These are phyloP conservation scores for Chitala chitala DNA, from an alignment of 2,113 vertebrate species.

Conservation along the genomic window DNA sequence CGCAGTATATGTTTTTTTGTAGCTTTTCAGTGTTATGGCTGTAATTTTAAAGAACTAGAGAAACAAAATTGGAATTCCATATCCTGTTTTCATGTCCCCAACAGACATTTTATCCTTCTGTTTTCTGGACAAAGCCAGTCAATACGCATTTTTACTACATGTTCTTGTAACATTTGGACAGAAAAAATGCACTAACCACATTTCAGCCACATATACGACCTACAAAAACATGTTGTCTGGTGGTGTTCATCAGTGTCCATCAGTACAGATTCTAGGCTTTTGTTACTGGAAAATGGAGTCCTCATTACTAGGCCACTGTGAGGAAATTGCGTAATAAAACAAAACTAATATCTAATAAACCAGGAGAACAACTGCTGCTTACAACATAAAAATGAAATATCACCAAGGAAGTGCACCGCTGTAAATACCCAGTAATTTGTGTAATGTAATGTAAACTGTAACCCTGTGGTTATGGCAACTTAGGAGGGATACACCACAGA, in stretches of 20 bases:
- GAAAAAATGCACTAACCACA: too few species aligned
- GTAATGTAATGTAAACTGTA: slow-evolving; percentile 51
- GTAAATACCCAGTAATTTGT: slow-evolving; percentile 60
- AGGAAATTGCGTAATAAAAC: slow-evolving; percentile 66
- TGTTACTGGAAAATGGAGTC: slow-evolving; percentile 48
- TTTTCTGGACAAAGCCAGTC: slow-evolving; percentile 4
- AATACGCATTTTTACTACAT: too few species aligned
- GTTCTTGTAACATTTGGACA: too few species aligned
- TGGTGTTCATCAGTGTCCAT: slow-evolving; percentile 43
- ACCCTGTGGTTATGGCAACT: slow-evolving; percentile 45
- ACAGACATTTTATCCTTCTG: background rate
- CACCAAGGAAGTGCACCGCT: slow-evolving; percentile 42
- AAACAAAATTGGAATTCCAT: background rate
- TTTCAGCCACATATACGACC: slow-evolving; percentile 58
- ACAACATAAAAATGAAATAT: slow-evolving; percentile 60
- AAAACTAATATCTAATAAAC: slow-evolving; percentile 68
- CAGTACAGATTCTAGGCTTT: slow-evolving; percentile 39
- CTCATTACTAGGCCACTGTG: slow-evolving; percentile 55
- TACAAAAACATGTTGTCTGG: slow-evolving; percentile 46
- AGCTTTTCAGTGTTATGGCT: background rate
- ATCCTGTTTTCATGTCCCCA: background rate
- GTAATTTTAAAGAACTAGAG: background rate
- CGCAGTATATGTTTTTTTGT: background rate
- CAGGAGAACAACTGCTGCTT: slow-evolving; percentile 54
- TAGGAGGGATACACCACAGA: slow-evolving; percentile 37